Percentiles rank a stretch among this genome's conserved stretches.
phyloP scores from a whole-genome alignment of 2,113 vertebrate species.

The Nerophis lumbriciformis region DNA sequence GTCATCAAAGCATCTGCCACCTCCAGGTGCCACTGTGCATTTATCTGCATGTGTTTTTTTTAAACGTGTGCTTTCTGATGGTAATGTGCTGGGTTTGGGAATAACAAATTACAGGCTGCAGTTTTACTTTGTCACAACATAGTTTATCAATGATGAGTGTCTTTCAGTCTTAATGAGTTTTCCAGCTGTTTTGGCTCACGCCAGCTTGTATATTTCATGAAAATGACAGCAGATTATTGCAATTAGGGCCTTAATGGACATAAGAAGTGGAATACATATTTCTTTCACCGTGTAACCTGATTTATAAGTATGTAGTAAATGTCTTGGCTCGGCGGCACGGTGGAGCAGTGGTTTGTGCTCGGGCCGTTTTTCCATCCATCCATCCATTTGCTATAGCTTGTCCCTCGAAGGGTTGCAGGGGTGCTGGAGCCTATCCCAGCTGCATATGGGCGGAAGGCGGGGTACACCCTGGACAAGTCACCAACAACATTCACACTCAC shows the following conservation, averaged over 20 bases:
- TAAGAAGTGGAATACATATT: constrained; percentile 7
- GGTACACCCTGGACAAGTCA: no score
- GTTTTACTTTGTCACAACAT: constrained; percentile 4
- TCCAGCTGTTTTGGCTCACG: constrained; percentile 18
- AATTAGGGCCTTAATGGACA: constrained; percentile 18
- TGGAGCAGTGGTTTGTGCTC: no score
- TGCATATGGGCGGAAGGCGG: no score
- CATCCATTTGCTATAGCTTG: no score
- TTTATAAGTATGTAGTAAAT: neutral
- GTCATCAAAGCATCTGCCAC: constrained; percentile 42
- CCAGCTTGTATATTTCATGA: constrained; percentile 13
- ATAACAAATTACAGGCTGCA: constrained; percentile 9
- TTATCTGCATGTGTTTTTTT: constrained; percentile 14
- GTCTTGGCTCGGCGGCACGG: no score
- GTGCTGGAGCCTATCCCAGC: no score
- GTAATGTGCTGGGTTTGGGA: neutral
- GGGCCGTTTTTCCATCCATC: no score
- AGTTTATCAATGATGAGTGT: constrained; percentile 9
- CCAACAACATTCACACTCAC: no score
- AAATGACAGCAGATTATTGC: constrained; percentile 10
- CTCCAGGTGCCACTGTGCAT: constrained; percentile 17
- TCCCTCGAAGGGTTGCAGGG: no score
- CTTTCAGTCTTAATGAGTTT: constrained; percentile 12
- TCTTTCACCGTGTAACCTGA: neutral
- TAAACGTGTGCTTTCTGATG: constrained; percentile 1